These are phyloP conservation scores for Megalopta genalis DNA, from an alignment of 1,140 invertebrate genomes.

Conservation along the genomic window DNA sequence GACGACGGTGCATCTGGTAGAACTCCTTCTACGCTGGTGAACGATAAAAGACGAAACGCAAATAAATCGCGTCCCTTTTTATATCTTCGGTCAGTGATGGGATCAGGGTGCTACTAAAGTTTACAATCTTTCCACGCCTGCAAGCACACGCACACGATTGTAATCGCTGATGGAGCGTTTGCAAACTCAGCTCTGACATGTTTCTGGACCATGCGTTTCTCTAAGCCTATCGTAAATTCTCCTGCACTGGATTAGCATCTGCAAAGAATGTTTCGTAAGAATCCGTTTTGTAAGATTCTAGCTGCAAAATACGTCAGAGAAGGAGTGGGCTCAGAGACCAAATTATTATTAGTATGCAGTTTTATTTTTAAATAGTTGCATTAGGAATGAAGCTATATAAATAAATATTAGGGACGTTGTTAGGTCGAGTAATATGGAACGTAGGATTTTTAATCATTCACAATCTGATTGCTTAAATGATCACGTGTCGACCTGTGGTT, in stretches of 20 bases:
- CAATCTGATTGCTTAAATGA: too few relatives aligned
- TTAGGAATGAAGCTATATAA: too few relatives aligned
- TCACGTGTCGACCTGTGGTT: too few relatives aligned
- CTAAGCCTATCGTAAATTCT: slow-evolving; percentile 18
- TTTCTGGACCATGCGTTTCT: not conserved
- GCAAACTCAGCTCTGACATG: slow-evolving; percentile 34
- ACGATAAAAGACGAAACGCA: not conserved
- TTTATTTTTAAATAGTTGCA: too few relatives aligned
- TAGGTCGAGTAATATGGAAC: too few relatives aligned
- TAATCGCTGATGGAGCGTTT: not conserved
- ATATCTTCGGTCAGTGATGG: not conserved
- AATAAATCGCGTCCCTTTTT: slow-evolving; percentile 1
- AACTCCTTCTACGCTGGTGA: not conserved
- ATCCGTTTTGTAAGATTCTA: too few relatives aligned
- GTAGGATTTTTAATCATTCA: too few relatives aligned
- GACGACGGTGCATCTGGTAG: not conserved
- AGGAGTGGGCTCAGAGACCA: too few relatives aligned
- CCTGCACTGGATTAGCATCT: not conserved
- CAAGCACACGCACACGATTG: not conserved
- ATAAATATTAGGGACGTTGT: too few relatives aligned
- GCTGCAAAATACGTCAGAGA: too few relatives aligned
- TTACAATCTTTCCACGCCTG: slow-evolving; percentile 17
- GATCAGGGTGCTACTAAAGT: slow-evolving; percentile 11
- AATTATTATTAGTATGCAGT: too few relatives aligned
- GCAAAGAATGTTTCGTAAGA: not conserved